phyloP scores from a whole-genome alignment of 2,888 invertebrate species.

The Brenthis hecate region DNA sequence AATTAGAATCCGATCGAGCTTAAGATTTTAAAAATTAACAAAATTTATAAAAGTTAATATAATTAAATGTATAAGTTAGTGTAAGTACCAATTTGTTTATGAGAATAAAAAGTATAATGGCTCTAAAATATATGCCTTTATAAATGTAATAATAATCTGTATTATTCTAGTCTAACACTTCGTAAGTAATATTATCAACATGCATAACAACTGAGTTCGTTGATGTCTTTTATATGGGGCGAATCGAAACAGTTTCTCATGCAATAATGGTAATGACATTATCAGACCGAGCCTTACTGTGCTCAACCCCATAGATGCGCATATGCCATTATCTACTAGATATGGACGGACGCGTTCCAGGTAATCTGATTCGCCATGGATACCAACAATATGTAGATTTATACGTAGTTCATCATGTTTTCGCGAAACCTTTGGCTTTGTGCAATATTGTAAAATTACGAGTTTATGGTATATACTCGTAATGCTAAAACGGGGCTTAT shows the following conservation, averaged over 20 bases:
- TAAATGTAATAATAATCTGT: too few species aligned
- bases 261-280: conserved; percentile 39
- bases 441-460: conserved; percentile 20
- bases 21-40: too few species aligned
- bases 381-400: conserved; percentile 23
- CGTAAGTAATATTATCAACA: conserved; percentile 9
- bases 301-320: conserved; percentile 33
- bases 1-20: too few species aligned
- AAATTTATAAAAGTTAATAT: too few species aligned
- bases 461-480: conserved; percentile 6
- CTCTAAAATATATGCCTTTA: too few species aligned
- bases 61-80: too few species aligned
- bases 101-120: too few species aligned
- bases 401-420: conserved; percentile 9
- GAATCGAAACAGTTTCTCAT: conserved; percentile 46
- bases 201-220: conserved; percentile 46
- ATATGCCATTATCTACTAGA: conserved; percentile 36
- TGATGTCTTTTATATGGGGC: conserved; percentile 66
- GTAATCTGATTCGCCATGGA: conserved; percentile 32
- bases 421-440: conserved; percentile 18
- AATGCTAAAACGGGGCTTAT: background rate
- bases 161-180: background rate
- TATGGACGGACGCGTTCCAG: conserved; percentile 20
- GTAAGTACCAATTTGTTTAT: too few species aligned
- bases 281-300: conserved; percentile 34